Evolutionary conservation across 2,113 vertebrate species (phyloP).

Genomic region (Hyperopisus bebe): DNA sequence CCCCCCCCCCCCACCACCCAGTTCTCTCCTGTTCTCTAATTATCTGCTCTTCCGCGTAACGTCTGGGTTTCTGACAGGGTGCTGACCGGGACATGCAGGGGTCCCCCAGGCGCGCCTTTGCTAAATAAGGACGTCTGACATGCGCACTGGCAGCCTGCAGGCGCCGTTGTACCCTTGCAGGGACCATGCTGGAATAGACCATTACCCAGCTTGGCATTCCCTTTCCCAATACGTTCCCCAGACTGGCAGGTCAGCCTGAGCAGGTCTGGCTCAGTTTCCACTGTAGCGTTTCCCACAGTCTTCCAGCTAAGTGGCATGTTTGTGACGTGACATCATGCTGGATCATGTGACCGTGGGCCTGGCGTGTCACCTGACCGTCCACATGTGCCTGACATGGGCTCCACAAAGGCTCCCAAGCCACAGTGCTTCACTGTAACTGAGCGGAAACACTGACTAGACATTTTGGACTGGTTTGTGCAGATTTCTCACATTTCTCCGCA

Average conservation of each 20-base stretch:
- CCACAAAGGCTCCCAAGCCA: not conserved
- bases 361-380: not conserved
- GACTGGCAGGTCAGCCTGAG: constrained; percentile 24
- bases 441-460: not conserved
- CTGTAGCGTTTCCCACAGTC: not conserved
- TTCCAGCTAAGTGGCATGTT: not conserved
- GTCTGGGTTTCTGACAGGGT: constrained; percentile 3
- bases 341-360: not conserved
- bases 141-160: not conserved
- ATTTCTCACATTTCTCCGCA: too few species aligned
- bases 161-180: not conserved
- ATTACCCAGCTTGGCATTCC: not conserved
- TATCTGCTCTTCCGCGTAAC: not conserved
- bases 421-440: not conserved
- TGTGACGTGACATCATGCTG: not conserved
- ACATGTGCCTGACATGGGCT: not conserved
- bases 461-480: not conserved
- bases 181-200: not conserved
- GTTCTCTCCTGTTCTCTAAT: not conserved
- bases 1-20: not conserved
- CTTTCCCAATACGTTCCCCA: not conserved
- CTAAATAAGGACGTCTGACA: not conserved
- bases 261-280: constrained; percentile 28
- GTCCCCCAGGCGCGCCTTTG: not conserved
- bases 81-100: not conserved